phyloP scores from a whole-genome alignment of 2,888 invertebrate genomes.

The Neoascia interrupta region DNA sequence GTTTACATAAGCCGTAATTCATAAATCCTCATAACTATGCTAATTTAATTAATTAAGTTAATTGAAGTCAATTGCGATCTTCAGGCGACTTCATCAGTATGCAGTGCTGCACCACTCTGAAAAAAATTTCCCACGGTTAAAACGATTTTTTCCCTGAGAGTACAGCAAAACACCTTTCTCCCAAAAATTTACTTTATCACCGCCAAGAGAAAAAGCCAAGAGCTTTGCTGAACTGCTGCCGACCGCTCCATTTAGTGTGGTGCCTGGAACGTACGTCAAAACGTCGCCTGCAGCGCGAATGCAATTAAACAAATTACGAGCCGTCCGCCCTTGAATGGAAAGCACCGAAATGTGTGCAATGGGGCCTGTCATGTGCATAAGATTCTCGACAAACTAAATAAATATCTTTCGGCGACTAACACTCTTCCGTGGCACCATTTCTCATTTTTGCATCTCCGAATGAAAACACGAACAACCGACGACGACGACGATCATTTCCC shows the following conservation, averaged over 20 bases:
- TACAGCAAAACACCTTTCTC: slow-evolving; percentile 62
- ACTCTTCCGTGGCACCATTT: slow-evolving; percentile 67
- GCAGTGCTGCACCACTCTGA: background rate
- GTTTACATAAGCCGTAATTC: background rate
- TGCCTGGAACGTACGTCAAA: slow-evolving; percentile 77
- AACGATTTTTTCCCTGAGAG: background rate
- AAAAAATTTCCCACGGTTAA: slow-evolving; percentile 57
- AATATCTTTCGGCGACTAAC: slow-evolving; percentile 71
- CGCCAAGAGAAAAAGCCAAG: slow-evolving; percentile 32
- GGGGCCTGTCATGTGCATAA: slow-evolving; percentile 32
- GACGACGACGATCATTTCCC: slow-evolving; percentile 27
- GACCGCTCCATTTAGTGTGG: slow-evolving; percentile 61
- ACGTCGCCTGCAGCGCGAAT: slow-evolving; percentile 77
- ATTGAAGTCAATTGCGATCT: slow-evolving; percentile 58
- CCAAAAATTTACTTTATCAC: too few species aligned
- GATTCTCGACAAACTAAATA: slow-evolving; percentile 69
- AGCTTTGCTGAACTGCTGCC: slow-evolving; percentile 15
- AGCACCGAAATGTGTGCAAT: slow-evolving; percentile 18
- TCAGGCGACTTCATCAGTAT: slow-evolving; percentile 33
- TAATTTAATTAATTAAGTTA: slow-evolving; percentile 53
- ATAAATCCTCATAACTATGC: slow-evolving; percentile 39
- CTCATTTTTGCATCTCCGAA: slow-evolving; percentile 70
- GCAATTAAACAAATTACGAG: slow-evolving; percentile 79
- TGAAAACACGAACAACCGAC: slow-evolving; percentile 28
- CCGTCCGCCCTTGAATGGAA: slow-evolving; percentile 72